Evolutionary conservation across 2,888 invertebrate species (phyloP), one percentile per base, ranked within the genome.

Genomic region (Steinernema carpocapsae): DNA sequence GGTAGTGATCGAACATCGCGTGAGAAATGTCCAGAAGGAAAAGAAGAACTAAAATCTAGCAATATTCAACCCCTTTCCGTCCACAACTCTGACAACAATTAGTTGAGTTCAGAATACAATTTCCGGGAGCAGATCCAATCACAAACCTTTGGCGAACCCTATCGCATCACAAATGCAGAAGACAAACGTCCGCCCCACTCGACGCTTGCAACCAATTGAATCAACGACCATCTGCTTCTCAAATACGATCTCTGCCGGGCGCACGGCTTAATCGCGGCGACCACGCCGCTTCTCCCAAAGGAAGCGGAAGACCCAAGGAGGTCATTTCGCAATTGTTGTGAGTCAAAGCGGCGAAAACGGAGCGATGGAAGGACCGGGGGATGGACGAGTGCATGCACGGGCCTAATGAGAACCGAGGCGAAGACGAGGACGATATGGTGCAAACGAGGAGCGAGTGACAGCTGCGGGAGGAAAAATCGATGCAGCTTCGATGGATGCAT

Each of bases 281-380:
- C 32, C 22, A 17, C 24, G 22, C 56, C 32, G 64, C 32, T 37
- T 64, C 64, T 14, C 64, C 29, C 29, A 14, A 29, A 64, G 26
- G 64, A 26, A 64, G 26, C 32, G 17, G 64, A 29, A 64, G 29
- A 17, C 64, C 17, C 64, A 32, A 64, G 64, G 64, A 64, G 64
- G 64, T 64, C 64, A 64, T 64, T 64, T 64, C 64, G 64, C 64
- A 64, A 64, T 64, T 64, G 64, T 56, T 64, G 64, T 26, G 56
- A 56, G 24, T 56, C 56, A 56, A 6, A 24, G 56, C 26, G 56
- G 14, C 56, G 26, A 24, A 24, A 26, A 56, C 26, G 7, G 64
- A 64, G 2, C 17, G 64, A 32, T 12, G 26, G 64, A 48, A 14
- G 19, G 48, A 48, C 48, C 43, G 43, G 43, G 10, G 14, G 48